Conservation (phyloP, 2,888 invertebrate genomes). For the Mantis religiosa region DNA sequence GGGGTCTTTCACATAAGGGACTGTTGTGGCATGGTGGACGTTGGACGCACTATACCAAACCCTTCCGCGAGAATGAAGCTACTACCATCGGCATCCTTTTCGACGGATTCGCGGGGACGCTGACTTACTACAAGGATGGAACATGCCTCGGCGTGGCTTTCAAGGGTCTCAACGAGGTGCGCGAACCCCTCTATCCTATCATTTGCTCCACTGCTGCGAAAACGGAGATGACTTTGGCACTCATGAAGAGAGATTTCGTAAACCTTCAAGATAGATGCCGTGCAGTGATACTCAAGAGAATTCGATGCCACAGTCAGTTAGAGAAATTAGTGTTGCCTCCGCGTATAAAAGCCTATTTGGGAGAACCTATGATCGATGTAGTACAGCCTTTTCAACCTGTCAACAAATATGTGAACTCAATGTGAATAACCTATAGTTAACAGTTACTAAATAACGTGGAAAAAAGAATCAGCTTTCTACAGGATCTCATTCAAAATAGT, state of each 20-base stretch:
- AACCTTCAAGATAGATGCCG: constrained; percentile 66
- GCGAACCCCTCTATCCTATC: constrained; percentile 62
- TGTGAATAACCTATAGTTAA: constrained; percentile 9
- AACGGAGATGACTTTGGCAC: constrained; percentile 64
- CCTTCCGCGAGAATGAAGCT: constrained; percentile 65
- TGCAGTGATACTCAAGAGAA: constrained; percentile 55
- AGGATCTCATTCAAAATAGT: not conserved
- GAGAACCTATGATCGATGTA: constrained; percentile 47
- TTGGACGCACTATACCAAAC: constrained; percentile 59
- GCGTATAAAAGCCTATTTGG: constrained; percentile 54
- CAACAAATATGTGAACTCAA: constrained; percentile 34
- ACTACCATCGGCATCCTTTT: constrained; percentile 64
- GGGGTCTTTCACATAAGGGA: constrained; percentile 72
- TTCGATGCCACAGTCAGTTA: constrained; percentile 50
- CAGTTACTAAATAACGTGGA: not conserved
- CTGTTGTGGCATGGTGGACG: constrained; percentile 63
- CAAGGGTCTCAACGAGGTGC: constrained; percentile 57
- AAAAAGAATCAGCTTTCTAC: not conserved
- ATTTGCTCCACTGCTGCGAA: constrained; percentile 70
- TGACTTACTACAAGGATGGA: constrained; percentile 69
- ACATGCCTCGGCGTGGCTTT: constrained; percentile 67
- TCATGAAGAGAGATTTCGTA: constrained; percentile 58
- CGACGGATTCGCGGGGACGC: constrained; percentile 63
- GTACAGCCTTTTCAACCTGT: constrained; percentile 41
- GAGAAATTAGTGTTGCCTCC: constrained; percentile 56